Base-by-base conservation (phyloP, 92 coral and sea anemone species). In the Desmophyllum pertusum region DNA sequence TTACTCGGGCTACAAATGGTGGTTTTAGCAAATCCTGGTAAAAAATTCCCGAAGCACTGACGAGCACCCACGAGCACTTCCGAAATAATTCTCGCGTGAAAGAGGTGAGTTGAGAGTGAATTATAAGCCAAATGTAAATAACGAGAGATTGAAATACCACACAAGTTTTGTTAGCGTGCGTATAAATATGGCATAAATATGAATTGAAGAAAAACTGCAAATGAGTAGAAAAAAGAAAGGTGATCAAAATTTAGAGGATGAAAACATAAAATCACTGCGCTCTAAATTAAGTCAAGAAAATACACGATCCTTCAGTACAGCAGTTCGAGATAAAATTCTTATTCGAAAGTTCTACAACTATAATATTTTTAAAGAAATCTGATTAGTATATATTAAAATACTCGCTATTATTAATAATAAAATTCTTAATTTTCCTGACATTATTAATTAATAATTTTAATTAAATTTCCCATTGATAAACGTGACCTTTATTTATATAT, bases 341-440 rank as follows among this genome's bases (percentile, higher is more conserved):
- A 29, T 45, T 35, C 30, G n/a, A 27, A 30, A 65, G 10, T n/a
- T 7, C 4, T 23, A 33, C 9, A 50, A 68, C 33, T 46, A 38
- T 37, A 35, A 6, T 25, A 65, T 67, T 65, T 79, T 67, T 36
- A 80, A 38, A 80, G 74, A 68, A 67, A 50, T 55, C 63, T 51
- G 66, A 38, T 69, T 21, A 45, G 40, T 59, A 4, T 51, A 80
- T 35, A 42, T 79, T 63, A 25, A 80, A 67, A 80, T 80, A 69
- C 75, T 51, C 37, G 25, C 55, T 52, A 50, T 69, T 48, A 30
- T n/a, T n/a, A n/a, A n/a, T 43, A 70, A 15, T 67, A 41, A 79
- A 65, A 79, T 29, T 33, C 45, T 66, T 36, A 64, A 43, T 45
- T 79, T 79, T 48, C 14, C 73, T 31, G 36, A 48, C n/a, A 27